Evolutionary conservation across 2,797 vertebrate genomes (phyloP).

Genomic region (Urophycis tenuis): DNA sequence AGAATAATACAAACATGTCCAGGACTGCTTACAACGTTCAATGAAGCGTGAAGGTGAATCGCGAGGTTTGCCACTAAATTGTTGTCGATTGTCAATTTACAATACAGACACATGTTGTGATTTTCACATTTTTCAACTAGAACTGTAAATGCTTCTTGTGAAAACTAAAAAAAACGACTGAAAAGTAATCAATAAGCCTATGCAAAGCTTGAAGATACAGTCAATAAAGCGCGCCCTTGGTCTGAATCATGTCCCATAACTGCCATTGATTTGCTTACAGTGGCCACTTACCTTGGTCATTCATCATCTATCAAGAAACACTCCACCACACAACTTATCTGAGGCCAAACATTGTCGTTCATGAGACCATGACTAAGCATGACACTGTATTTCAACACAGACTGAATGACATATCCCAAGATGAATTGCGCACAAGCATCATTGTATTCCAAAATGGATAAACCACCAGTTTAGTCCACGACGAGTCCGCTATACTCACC

Average conservation of each 20-base stretch:
- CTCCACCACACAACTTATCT: constrained; percentile 1
- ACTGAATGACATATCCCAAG: background rate
- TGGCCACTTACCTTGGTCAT: constrained; percentile 22
- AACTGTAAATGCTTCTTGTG: background rate
- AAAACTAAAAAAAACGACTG: background rate
- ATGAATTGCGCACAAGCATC: background rate
- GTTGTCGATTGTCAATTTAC: background rate
- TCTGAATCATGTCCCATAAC: constrained; percentile 18
- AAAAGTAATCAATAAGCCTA: background rate
- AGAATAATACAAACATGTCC: background rate
- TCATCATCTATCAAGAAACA: constrained; percentile 24
- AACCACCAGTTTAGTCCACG: background rate
- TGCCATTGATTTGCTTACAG: constrained; percentile 18
- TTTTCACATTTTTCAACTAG: background rate
- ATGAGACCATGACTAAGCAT: background rate
- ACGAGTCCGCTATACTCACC: constrained; percentile 49
- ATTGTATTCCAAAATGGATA: background rate
- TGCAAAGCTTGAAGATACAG: background rate
- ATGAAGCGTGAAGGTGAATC: background rate
- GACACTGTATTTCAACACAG: background rate
- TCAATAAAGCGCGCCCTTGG: constrained; percentile 20
- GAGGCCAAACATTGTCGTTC: background rate
- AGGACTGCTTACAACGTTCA: background rate
- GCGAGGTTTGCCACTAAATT: background rate
- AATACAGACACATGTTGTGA: background rate